phyloP scores from a whole-genome alignment of 2,797 vertebrate species.

The Neomorphus geoffroyi region DNA sequence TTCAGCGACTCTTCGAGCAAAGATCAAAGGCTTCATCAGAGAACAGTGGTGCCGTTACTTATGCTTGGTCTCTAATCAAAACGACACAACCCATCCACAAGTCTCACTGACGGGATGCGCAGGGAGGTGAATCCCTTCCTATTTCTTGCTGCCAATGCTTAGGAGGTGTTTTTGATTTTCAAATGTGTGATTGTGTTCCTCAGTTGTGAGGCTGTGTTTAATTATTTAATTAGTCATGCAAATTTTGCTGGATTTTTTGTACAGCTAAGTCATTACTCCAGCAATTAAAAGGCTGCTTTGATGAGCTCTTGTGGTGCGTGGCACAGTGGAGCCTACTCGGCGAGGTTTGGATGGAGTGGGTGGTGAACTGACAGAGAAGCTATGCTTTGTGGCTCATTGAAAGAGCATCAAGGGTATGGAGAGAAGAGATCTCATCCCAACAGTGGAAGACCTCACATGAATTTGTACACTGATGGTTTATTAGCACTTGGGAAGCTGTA shows the following conservation, averaged over 20 bases:
- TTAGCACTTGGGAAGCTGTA: neutral
- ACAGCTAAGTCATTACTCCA: slow-evolving; percentile 50
- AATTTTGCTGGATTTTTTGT: slow-evolving; percentile 57
- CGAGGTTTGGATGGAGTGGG: neutral
- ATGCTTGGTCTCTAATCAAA: neutral
- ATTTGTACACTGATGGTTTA: neutral
- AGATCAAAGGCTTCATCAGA: neutral
- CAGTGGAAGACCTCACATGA: neutral
- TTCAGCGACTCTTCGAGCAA: neutral
- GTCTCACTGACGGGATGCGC: rapidly evolving
- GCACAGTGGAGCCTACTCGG: neutral
- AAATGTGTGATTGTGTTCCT: slow-evolving; percentile 40
- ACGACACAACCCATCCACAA: neutral
- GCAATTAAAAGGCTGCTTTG: slow-evolving; percentile 69
- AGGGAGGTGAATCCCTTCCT: neutral
- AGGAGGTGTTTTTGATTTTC: slow-evolving; percentile 44
- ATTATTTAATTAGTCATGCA: slow-evolving; percentile 73
- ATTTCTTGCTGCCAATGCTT: slow-evolving; percentile 2
- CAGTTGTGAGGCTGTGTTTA: slow-evolving; percentile 61
- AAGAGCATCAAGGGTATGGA: neutral
- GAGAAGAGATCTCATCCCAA: neutral
- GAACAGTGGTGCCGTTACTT: neutral
- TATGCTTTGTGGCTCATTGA: neutral
- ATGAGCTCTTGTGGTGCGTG: neutral
- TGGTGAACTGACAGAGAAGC: neutral